Percentiles rank a stretch among this genome's conserved stretches.
Evolutionary conservation across 1,140 invertebrate genomes (phyloP).

Genomic region (Trinorchestia longiramus): DNA sequence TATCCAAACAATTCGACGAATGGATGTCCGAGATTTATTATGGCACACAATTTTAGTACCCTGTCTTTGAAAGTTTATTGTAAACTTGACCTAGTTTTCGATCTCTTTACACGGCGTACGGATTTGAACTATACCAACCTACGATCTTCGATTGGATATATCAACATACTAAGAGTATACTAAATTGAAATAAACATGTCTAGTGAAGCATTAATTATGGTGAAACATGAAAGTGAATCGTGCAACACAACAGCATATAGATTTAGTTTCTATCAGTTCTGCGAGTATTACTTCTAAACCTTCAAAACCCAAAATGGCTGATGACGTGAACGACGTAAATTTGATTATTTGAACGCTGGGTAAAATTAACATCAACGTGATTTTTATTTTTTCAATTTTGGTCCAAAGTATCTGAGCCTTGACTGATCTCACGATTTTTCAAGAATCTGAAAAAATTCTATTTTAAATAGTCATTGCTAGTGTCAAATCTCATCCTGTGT

Average conservation of each 20-base stretch:
- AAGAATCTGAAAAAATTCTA: too few species aligned
- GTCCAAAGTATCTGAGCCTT: too few species aligned
- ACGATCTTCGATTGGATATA: neutral
- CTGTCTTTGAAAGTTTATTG: neutral
- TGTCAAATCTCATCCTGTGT: too few species aligned
- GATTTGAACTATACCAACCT: neutral
- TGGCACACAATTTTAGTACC: neutral
- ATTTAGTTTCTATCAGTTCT: neutral
- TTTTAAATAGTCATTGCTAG: too few species aligned
- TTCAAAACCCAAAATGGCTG: neutral
- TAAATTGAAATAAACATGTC: too few species aligned
- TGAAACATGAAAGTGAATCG: neutral
- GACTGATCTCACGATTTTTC: too few species aligned
- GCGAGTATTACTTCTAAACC: too few species aligned
- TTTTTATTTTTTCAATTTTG: too few species aligned
- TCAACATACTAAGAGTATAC: too few species aligned
- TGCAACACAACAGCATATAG: neutral
- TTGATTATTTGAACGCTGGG: too few species aligned
- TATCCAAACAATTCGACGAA: neutral
- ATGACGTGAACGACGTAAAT: neutral
- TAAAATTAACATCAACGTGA: too few species aligned
- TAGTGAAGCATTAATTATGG: neutral
- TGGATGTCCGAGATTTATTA: neutral
- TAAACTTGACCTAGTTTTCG: neutral
- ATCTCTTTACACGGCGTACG: neutral